A percentile compares a stretch with the other conserved stretches of the same genome.
Conservation (phyloP, 2,888 invertebrate genomes). For the Lasioglossum malachurum region DNA sequence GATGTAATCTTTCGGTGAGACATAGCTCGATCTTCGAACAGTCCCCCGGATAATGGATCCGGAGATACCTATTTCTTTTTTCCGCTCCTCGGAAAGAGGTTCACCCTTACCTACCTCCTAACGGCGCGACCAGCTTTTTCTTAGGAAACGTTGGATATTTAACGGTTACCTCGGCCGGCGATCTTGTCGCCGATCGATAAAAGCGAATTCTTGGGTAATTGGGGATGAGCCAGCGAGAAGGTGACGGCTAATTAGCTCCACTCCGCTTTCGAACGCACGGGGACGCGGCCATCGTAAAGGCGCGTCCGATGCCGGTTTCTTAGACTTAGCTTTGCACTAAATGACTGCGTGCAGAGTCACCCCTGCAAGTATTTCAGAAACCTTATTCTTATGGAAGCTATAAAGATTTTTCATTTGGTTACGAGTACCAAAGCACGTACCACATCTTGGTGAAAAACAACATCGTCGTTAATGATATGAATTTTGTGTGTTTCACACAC, state of each 20-base stretch:
- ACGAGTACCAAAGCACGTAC: too few relatives aligned
- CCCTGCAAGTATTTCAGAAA: neutral
- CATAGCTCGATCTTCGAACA: conserved; percentile 14
- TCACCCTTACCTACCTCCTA: neutral
- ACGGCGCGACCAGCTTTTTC: conserved; percentile 4
- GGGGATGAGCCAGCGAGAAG: neutral
- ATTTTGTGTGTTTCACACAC: neutral
- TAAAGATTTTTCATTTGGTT: too few relatives aligned
- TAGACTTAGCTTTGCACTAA: neutral
- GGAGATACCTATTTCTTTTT: neutral
- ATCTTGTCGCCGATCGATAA: conserved; percentile 2
- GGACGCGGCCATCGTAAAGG: neutral
- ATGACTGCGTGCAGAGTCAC: neutral
- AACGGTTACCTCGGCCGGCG: neutral
- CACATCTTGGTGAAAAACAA: too few relatives aligned
- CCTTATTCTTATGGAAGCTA: neutral
- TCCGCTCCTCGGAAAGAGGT: neutral
- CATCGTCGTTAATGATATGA: neutral
- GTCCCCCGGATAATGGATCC: conserved; percentile 40
- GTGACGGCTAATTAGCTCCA: neutral
- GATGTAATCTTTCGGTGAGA: conserved; percentile 29
- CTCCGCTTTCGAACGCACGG: neutral
- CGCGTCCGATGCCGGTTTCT: neutral
- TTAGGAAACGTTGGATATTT: neutral
- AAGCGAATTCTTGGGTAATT: conserved; percentile 13